Conservation (phyloP, 2,113 vertebrate species). For the Zosterops hypoxanthus region DNA sequence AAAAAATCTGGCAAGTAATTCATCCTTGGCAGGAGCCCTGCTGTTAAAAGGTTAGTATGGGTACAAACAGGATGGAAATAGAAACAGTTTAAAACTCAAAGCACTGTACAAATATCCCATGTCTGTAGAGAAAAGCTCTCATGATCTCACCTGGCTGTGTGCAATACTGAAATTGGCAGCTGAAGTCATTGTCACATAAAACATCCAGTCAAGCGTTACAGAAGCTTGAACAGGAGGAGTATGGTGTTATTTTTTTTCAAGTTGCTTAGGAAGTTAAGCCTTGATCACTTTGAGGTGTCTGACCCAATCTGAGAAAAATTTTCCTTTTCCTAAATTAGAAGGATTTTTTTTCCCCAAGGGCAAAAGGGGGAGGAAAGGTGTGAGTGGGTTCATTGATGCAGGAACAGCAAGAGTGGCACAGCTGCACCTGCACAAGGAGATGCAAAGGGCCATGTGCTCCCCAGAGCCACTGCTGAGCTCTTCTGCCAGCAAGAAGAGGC, state of each 20-base stretch:
- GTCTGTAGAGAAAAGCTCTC: background rate
- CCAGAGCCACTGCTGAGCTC: background rate
- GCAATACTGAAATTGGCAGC: background rate
- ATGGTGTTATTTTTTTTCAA: background rate
- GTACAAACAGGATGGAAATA: background rate
- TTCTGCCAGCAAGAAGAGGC: background rate
- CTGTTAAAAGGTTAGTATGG: background rate
- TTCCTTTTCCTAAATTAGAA: background rate
- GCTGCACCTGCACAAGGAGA: background rate
- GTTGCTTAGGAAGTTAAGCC: background rate
- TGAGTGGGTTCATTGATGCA: background rate
- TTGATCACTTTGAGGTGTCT: background rate
- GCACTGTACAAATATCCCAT: background rate
- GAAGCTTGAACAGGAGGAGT: background rate
- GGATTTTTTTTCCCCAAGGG: background rate
- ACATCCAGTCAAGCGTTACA: background rate
- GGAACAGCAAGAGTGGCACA: background rate
- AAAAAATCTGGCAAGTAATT: background rate
- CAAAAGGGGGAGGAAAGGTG: background rate
- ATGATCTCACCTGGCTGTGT: background rate
- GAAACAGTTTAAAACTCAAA: background rate
- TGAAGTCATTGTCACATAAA: background rate
- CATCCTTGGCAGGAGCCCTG: background rate
- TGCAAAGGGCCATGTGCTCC: background rate
- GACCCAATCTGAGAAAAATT: background rate